Evolutionary conservation across 2,888 invertebrate species (phyloP), one percentile per base, ranked within the genome.

Genomic region (Dynastes hyllus): DNA sequence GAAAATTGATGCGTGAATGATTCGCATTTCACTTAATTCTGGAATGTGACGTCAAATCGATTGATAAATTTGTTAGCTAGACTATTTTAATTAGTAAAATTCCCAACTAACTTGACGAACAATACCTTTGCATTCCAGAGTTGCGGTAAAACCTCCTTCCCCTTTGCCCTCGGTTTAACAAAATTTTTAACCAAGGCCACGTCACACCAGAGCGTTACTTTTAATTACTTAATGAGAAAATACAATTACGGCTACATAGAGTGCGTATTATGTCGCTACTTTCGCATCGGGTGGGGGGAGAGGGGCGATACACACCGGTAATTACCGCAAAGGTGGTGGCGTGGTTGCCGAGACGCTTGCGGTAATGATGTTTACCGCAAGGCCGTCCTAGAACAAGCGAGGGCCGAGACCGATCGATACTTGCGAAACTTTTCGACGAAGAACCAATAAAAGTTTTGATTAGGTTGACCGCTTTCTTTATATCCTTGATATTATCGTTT

Each of bases 221-320:
- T 75, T 75, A 75, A 75, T 75, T 75, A 61, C 61, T 75, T 75
- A 75, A 75, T 40, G 71, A 75, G 61, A 27, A 58, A 61, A 75
- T 45, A 75, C 61, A 75, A 75, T 75, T 75, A 69, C 51, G 50
- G 29, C 51, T 40, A 61, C 32, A 32, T 58, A 40, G 58, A 75
- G 73, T 75, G 73, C 61, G 73, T 75, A 75, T 75, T 75, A 55
- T 75, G 29, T 75, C 22, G 45, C 73, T 32, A 58, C 58, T 50
- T 51, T 51, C 29, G 51, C 27, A 51, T 32, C 32, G 45, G 45
- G 2, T 1, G 32, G 32, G 4, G 6, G 63, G 13, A 8, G 45
- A 8, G 13, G 22, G 63, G 32, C 32, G 63, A 11, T 29, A 63
- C 32, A 13, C 63, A 63, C 63, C 69, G 69, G 50, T 69, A 69